A percentile compares a stretch with the other conserved stretches of the same genome.
phyloP scores from a whole-genome alignment of 2,113 vertebrate species.

The Phocoena sinus region DNA sequence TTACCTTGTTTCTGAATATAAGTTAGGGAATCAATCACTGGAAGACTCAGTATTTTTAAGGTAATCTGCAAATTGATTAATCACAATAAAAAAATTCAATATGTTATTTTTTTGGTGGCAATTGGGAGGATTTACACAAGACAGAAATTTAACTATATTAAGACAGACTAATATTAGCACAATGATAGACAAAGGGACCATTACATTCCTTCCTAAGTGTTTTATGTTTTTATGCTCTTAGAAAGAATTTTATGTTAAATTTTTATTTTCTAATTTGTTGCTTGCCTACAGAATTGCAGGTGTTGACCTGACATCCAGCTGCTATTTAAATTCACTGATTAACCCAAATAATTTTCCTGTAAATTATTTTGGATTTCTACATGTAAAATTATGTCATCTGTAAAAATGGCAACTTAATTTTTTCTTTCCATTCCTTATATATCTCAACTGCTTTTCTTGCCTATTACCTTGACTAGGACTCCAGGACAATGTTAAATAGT shows the following conservation, averaged over 20 bases:
- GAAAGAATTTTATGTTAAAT: not conserved
- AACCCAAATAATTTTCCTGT: not conserved
- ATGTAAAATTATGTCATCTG: not conserved
- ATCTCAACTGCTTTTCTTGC: not conserved
- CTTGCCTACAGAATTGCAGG: not conserved
- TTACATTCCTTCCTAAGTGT: not conserved
- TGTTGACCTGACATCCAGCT: not conserved
- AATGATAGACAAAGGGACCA: not conserved
- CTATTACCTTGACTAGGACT: not conserved
- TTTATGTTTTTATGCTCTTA: not conserved
- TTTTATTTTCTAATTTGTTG: not conserved
- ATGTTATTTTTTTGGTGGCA: not conserved
- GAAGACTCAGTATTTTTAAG: not conserved
- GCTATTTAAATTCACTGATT: not conserved
- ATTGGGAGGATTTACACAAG: not conserved
- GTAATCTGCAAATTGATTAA: not conserved
- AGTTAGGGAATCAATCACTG: not conserved
- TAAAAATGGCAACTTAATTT: not conserved
- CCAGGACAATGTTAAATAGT: not conserved
- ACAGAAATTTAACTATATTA: not conserved
- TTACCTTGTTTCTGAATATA: not conserved
- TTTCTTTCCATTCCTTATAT: not conserved
- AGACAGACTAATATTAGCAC: not conserved
- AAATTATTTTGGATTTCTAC: not conserved
- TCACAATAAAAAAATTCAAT: not conserved